Base-by-base conservation (phyloP, 2,888 invertebrate species). In the Drosophila nigritarsus region DNA sequence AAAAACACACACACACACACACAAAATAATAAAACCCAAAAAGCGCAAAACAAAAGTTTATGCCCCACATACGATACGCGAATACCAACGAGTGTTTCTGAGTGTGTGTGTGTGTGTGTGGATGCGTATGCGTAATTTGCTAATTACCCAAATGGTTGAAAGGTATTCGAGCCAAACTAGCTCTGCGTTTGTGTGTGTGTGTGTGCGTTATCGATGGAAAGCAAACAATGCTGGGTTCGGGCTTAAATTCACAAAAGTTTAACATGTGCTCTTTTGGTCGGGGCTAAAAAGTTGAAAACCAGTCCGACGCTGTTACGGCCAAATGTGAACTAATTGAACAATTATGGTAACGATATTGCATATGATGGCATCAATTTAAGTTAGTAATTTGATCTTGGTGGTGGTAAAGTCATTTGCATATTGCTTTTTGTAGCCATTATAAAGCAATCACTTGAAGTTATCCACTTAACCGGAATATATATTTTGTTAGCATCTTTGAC, bases 141-240 rank as follows among this genome's bases (percentile, higher is more conserved):
- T 85, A 85, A 85, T 85, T 84, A 88, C 83, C 89, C 67, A 80
- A 84, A 86, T 83, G 89, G 74, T 60, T 80, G 64, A 74, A 79
- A 82, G 89, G 73, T 80, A 79, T 80, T 65, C 63, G 38, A 75
- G 66, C 61, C 51, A 62, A 61, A 48, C 63, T 42, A 64, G 53
- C 20, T 40, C 2, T 29, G 54, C 34, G 59, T 45, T 36, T 62
- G 32, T 45, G 49, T 72, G 62, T 34, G 18, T 53, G 53, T 49
- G 64, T 27, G 49, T 54, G 55, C 27, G 38, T 49, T 48, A 49
- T 58, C 71, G 61, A 78, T 81, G 71, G 36, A 65, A 63, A 59
- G 53, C 67, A 60, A 72, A 75, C 78, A 75, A 61, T 65, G 64
- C 61, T 4, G 11, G 49, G 36, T 60, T 38, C 24, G 56, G 18